phyloP scores from a whole-genome alignment of 2,113 vertebrate genomes.

The Poeciliopsis turrubarensis region DNA sequence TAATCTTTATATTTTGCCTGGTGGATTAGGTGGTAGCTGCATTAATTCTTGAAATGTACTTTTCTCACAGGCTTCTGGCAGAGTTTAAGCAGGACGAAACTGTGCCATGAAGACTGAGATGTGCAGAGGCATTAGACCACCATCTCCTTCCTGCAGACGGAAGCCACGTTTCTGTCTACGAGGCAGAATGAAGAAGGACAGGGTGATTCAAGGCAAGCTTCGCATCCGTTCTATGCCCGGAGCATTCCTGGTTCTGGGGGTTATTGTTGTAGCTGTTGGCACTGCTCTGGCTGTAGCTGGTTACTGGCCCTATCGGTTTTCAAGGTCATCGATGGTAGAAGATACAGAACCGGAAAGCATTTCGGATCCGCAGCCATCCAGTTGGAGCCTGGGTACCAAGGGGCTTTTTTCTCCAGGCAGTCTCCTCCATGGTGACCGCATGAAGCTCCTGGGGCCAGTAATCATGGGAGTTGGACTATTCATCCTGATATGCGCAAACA shows the following conservation, averaged over 20 bases:
- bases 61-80: slow-evolving; percentile 49
- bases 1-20: neutral
- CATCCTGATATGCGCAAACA: slow-evolving; percentile 98
- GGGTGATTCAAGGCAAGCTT: slow-evolving; percentile 83
- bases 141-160: slow-evolving; percentile 44
- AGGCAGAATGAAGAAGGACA: slow-evolving; percentile 68
- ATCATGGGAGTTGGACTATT: slow-evolving; percentile 98
- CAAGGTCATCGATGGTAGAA: slow-evolving; percentile 43
- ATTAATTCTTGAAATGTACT: slow-evolving; percentile 26
- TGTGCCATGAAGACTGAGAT: slow-evolving; percentile 71
- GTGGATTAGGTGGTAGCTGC: neutral
- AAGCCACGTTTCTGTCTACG: slow-evolving; percentile 65
- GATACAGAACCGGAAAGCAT: slow-evolving; percentile 13
- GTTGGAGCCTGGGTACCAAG: slow-evolving; percentile 77
- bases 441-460: slow-evolving; percentile 93
- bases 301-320: slow-evolving; percentile 89
- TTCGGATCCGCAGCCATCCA: slow-evolving; percentile 46
- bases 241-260: slow-evolving; percentile 88
- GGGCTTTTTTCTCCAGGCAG: slow-evolving; percentile 62
- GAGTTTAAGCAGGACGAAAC: slow-evolving; percentile 27
- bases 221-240: slow-evolving; percentile 91
- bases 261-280: slow-evolving; percentile 89
- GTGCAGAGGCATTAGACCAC: slow-evolving; percentile 5
- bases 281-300: slow-evolving; percentile 90
- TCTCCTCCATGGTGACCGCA: slow-evolving; percentile 84